Percentiles rank a stretch among this genome's conserved stretches.
phyloP scores from a whole-genome alignment of 2,113 vertebrate species.

The Pterocles orientalis region DNA sequence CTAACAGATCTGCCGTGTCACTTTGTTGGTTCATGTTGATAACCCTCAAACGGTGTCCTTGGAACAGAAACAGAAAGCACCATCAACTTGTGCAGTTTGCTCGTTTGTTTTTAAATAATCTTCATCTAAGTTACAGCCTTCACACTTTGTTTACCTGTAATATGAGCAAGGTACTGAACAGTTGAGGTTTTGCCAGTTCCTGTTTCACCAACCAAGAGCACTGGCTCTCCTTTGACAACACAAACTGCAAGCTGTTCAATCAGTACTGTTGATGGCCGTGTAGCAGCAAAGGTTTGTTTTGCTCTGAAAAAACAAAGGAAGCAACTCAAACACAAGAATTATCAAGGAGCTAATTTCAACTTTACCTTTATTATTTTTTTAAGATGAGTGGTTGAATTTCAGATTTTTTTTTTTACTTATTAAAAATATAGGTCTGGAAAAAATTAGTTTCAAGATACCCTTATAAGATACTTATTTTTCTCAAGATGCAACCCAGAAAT shows the following conservation, averaged over 20 bases:
- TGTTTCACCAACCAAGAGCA: conserved; percentile 94
- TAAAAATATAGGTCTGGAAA: background rate
- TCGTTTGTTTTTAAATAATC: background rate
- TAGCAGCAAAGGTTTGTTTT: conserved; percentile 89
- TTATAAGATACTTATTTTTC: background rate
- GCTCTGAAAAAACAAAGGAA: conserved; percentile 69
- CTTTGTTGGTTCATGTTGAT: conserved; percentile 99
- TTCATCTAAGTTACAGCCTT: background rate
- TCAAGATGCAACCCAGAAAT: background rate
- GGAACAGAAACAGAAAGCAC: background rate
- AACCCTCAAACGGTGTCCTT: conserved; percentile 88
- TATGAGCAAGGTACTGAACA: conserved; percentile 89
- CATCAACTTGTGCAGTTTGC: background rate
- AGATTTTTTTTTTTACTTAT: background rate
- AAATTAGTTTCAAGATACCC: background rate
- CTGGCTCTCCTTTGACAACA: conserved; percentile 87
- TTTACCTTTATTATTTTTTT: background rate
- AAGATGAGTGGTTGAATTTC: background rate
- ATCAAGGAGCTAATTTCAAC: background rate
- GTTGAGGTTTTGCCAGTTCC: conserved; percentile 97
- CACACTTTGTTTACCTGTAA: conserved; percentile 81
- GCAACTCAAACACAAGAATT: background rate
- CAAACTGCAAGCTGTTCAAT: conserved; percentile 93
- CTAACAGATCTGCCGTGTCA: conserved; percentile 93
- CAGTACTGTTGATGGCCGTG: conserved; percentile 87